Percentiles rank a stretch among this genome's conserved stretches.
phyloP scores from a whole-genome alignment of 35 echinoderm and acorn worm species.

The Apostichopus parvimensis region DNA sequence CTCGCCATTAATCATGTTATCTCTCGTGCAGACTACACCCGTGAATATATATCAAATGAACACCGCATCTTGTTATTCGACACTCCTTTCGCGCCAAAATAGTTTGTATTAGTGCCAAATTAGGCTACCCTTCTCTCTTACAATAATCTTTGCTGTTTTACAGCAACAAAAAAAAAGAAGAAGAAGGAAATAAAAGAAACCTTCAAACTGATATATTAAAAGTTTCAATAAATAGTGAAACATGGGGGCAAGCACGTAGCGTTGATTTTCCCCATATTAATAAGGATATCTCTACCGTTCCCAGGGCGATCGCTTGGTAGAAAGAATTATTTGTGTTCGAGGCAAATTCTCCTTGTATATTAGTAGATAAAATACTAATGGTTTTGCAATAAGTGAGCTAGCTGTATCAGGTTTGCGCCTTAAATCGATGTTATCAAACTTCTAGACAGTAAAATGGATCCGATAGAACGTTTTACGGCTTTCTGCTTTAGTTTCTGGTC shows the following conservation, averaged over 20 bases:
- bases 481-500: constrained; percentile 10
- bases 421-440: constrained; percentile 67
- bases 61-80: constrained; percentile 22
- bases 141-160: constrained; percentile 44
- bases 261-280: constrained; percentile 54
- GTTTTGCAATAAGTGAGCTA: constrained; percentile 60
- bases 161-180: not conserved
- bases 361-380: constrained; percentile 65
- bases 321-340: constrained; percentile 42
- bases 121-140: constrained; percentile 48
- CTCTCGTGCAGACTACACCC: not conserved
- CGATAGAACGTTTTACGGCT: constrained; percentile 41
- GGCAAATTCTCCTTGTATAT: constrained; percentile 46
- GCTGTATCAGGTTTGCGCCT: constrained; percentile 49
- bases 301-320: constrained; percentile 35
- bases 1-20: not conserved
- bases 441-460: constrained; percentile 52
- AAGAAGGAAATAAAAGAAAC: constrained; percentile 6
- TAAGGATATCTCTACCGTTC: constrained; percentile 52
- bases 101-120: constrained; percentile 61
- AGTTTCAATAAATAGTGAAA: constrained; percentile 54
- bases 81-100: constrained; percentile 35
- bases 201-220: constrained; percentile 64
- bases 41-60: not conserved
- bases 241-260: constrained; percentile 57